Conservation (phyloP, 92 coral and sea anemone genomes). For the Pocillopora grandis region DNA sequence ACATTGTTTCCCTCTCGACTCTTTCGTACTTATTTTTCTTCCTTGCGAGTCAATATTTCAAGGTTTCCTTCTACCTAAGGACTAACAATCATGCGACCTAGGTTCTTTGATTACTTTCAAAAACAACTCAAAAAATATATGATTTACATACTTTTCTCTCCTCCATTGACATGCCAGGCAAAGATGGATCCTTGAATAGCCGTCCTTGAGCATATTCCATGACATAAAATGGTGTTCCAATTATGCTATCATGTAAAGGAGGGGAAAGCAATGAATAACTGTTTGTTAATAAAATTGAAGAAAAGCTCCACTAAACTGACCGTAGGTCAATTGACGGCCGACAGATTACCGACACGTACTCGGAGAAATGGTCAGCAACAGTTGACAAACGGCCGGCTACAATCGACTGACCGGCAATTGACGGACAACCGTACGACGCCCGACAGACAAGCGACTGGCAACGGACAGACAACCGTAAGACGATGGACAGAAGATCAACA, state of each 20-base stretch:
- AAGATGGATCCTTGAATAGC: conserved; percentile 84
- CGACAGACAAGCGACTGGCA: not conserved
- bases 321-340: no score
- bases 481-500: no score
- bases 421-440: not conserved
- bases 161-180: conserved; percentile 82
- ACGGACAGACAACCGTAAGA: not conserved
- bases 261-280: not conserved
- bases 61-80: no score
- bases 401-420: not conserved
- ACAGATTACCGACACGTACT: no score
- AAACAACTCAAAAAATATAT: not conserved
- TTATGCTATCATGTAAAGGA: conserved; percentile 45
- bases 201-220: conserved; percentile 92
- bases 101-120: not conserved
- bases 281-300: not conserved
- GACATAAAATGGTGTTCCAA: conserved; percentile 94
- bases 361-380: no score
- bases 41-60: no score
- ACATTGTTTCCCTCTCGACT: no score
- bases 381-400: no score
- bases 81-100: no score
- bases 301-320: not conserved
- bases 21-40: no score
- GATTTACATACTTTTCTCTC: conserved; percentile 69